Base-by-base conservation (phyloP, 2,797 vertebrate species). In the Macropus fuliginosus region DNA sequence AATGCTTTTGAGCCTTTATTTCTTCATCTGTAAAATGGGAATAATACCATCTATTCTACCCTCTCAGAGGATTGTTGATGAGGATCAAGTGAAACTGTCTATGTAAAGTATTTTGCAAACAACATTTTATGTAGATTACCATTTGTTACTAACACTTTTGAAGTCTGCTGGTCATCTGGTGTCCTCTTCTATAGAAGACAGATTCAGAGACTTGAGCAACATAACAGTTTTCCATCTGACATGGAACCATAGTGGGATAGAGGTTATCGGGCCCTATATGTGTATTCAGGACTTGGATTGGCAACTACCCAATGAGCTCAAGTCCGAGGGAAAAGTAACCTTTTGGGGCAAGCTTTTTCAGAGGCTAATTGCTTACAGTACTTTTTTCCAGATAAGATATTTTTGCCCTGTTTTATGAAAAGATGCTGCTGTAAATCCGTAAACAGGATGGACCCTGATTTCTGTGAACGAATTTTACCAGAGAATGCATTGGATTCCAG, bases 401-500 rank as follows among this genome's bases (percentile, higher is more conserved):
- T 97, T 96, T 92, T 81, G 91, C 16, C 92, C 93, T 92, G 50
- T 74, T 5, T 89, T 94, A 91, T n/a, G 91, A 40, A 50, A 95
- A 96, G n/a, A 46, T 91, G 95, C 96, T 81, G n/a, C 66, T 46
- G 2, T 46, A 13, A 46, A 81, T 31, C 56, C 66, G 54, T 0
- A 93, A 92, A 52, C 95, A 92, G 56, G 94, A 0, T 89, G 97
- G 90, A 92, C 66, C 4, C 27, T 52, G 90, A 97, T 91, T 94
- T 92, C 59, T 96, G 94, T 95, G 95, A 95, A 91, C 81, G 29
- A 59, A 90, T 46, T 93, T 96, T 97, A 90, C 93, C 59, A 94
- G 94, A 92, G 91, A 93, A 92, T 54, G 56, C 92, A 95, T 95
- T 95, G 94, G 93, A 97, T 97, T 95, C 93, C 91, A 90, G 93